Conservation (phyloP, 2,113 vertebrate species). For the Colaptes auratus region DNA sequence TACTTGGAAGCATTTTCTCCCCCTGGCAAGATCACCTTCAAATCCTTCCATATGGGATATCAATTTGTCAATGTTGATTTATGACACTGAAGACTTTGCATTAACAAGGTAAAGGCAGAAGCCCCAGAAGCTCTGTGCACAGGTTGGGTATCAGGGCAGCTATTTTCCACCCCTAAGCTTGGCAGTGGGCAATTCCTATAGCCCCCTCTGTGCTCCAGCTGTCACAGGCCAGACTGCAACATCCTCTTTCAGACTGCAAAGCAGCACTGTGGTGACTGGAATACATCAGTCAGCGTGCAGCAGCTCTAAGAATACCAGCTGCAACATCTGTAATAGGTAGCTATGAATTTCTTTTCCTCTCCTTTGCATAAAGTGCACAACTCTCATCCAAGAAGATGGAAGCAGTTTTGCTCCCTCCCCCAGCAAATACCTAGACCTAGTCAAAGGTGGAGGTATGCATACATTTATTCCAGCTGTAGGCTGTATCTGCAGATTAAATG, state of each 20-base stretch:
- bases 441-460: constrained; percentile 37
- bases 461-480: constrained; percentile 30
- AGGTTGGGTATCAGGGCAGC: not conserved
- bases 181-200: rapidly evolving
- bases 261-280: not conserved
- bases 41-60: not conserved
- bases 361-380: not conserved
- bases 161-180: not conserved
- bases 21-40: not conserved
- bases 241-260: not conserved
- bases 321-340: not conserved
- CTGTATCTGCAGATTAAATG: constrained; percentile 5
- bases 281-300: not conserved
- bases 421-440: not conserved
- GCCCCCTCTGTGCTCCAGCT: not conserved
- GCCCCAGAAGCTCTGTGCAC: not conserved
- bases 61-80: not conserved
- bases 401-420: not conserved
- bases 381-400: not conserved
- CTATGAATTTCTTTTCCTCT: not conserved
- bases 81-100: not conserved
- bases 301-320: not conserved
- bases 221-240: not conserved
- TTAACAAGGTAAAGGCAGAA: not conserved
- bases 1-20: not conserved